Percentiles rank a stretch among this genome's conserved stretches.
Conservation (phyloP, 2,888 invertebrate species). For the Thecocarcelia acutangulata region DNA sequence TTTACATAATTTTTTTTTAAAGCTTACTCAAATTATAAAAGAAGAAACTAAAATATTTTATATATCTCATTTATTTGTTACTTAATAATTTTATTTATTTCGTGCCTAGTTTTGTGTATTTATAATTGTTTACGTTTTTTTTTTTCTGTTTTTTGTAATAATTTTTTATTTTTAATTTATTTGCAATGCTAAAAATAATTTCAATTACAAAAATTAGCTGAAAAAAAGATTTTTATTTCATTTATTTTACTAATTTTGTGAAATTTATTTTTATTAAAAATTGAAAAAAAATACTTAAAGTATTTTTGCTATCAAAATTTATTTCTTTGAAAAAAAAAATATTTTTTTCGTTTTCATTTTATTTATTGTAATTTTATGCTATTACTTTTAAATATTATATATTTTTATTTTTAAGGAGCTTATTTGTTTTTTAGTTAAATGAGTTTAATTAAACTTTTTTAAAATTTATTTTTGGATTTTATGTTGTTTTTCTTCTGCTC, state of each 20-base stretch:
- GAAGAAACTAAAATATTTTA: slow-evolving; percentile 13
- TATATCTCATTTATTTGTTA: slow-evolving; percentile 53
- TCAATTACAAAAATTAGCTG: slow-evolving; percentile 67
- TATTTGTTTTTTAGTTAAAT: slow-evolving; percentile 46
- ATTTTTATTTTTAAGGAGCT: slow-evolving; percentile 17
- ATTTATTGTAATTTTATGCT: slow-evolving; percentile 42
- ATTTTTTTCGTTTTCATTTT: slow-evolving; percentile 39
- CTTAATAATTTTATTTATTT: slow-evolving; percentile 63
- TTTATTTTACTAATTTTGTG: slow-evolving; percentile 41
- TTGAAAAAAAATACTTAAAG: slow-evolving; percentile 65
- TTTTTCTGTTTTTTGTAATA: too few relatives aligned
- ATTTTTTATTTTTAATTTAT: slow-evolving; percentile 33
- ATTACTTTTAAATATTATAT: slow-evolving; percentile 34
- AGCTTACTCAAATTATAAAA: slow-evolving; percentile 18
- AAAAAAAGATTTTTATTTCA: slow-evolving; percentile 60
- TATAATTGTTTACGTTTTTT: slow-evolving; percentile 42
- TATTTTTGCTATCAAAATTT: slow-evolving; percentile 62
- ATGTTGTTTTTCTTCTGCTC: slow-evolving; percentile 39
- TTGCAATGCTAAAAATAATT: slow-evolving; percentile 72
- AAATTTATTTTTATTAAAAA: slow-evolving; percentile 48
- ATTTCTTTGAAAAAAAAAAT: slow-evolving; percentile 56
- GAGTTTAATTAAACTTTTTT: slow-evolving; percentile 60
- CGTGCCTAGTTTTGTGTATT: slow-evolving; percentile 69
- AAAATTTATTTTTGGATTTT: slow-evolving; percentile 40
- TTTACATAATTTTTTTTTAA: slow-evolving; percentile 56